phyloP scores from a whole-genome alignment of 2,113 vertebrate species.

The Hippocampus guttulatus region DNA sequence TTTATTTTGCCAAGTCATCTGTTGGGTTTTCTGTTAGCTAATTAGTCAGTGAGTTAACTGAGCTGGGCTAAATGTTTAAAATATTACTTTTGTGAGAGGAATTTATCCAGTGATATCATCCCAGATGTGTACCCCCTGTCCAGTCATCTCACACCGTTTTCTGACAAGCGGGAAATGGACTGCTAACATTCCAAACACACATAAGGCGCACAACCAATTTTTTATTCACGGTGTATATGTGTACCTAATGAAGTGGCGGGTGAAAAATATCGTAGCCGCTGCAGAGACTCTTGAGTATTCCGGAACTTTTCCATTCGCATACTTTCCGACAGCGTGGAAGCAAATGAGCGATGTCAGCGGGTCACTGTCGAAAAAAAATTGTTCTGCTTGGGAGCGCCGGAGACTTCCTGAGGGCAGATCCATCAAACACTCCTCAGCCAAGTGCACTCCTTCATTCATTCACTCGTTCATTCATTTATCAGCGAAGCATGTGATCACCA shows the following conservation, averaged over 20 bases:
- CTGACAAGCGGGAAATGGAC: neutral
- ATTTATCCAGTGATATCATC: neutral
- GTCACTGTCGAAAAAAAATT: neutral
- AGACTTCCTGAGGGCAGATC: neutral
- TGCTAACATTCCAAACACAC: neutral
- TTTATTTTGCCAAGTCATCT: neutral
- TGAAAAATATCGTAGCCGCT: neutral
- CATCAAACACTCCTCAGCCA: neutral
- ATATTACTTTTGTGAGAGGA: neutral
- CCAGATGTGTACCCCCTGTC: neutral
- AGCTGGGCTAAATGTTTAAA: neutral
- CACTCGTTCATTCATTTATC: conserved; percentile 1
- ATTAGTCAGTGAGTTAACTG: neutral
- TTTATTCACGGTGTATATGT: neutral
- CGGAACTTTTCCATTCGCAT: neutral
- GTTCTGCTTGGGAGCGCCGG: neutral
- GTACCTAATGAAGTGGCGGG: neutral
- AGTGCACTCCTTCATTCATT: neutral
- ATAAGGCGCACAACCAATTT: neutral
- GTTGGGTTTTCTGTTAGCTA: neutral
- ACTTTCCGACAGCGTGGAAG: neutral
- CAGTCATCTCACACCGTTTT: neutral
- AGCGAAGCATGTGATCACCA: neutral
- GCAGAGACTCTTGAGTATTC: neutral
- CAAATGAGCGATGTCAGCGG: conserved; percentile 1